A percentile compares a stretch with the other conserved stretches of the same genome.
Conservation (phyloP, 1,140 invertebrate species). For the Apis mellifera region Amel_HAv3.1 CM009941.2:10740501-10741000, state of each 20-base stretch:
- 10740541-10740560: no score
- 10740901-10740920: slow-evolving; percentile 55
- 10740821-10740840: slow-evolving; percentile 47
- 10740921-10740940: slow-evolving; percentile 27
- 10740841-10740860: slow-evolving; percentile 20
- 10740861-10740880: slow-evolving; percentile 54
- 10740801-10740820: not conserved
- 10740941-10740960: slow-evolving; percentile 56
- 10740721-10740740: slow-evolving; percentile 30
- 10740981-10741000: no score
- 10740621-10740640: no score
- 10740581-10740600: no score
- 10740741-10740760: slow-evolving; percentile 1
- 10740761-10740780: not conserved
- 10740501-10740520: no score
- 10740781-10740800: not conserved
- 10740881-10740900: slow-evolving; percentile 42
- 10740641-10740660: not conserved
- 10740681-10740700: not conserved
- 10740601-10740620: no score
- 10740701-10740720: slow-evolving; percentile 2
- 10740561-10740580: no score
- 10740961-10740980: not conserved
- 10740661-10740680: not conserved
- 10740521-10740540: no score